A percentile compares a stretch with the other conserved stretches of the same genome.
Conservation (phyloP, 2,888 invertebrate genomes). For the Plagodis dolabraria region DNA sequence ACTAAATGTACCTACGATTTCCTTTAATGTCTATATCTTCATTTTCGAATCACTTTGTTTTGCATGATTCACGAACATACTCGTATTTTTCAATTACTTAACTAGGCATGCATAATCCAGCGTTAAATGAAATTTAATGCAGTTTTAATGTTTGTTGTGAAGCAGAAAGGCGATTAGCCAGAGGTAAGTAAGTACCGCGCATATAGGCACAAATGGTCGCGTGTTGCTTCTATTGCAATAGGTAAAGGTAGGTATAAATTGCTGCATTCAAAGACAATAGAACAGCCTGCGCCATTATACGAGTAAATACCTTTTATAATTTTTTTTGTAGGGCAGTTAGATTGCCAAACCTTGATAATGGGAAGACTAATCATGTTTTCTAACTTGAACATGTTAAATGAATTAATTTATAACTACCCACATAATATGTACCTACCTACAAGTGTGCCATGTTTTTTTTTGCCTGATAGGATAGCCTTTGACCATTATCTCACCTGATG, state of each 20-base stretch:
- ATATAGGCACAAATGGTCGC: constrained; percentile 56
- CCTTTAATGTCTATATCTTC: constrained; percentile 21
- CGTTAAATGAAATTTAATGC: constrained; percentile 78
- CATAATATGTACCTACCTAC: too few species aligned
- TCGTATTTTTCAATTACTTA: constrained; percentile 71
- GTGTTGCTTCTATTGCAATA: constrained; percentile 59
- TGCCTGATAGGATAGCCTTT: too few species aligned
- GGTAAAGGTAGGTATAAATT: constrained; percentile 49
- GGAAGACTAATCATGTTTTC: constrained; percentile 24
- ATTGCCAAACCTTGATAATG: constrained; percentile 41
- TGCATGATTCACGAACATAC: constrained; percentile 57
- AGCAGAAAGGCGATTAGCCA: constrained; percentile 66
- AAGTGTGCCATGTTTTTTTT: too few species aligned
- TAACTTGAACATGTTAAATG: constrained; percentile 11
- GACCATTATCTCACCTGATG: too few species aligned
- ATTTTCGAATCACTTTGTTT: constrained; percentile 42
- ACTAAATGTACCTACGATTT: constrained; percentile 21
- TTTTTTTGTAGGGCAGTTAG: constrained; percentile 58
- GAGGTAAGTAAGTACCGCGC: constrained; percentile 29
- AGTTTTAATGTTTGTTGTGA: constrained; percentile 75
- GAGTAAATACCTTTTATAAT: constrained; percentile 56
- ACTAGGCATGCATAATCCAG: constrained; percentile 61
- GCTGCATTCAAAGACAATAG: constrained; percentile 63
- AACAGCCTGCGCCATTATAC: constrained; percentile 51
- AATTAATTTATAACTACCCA: too few species aligned